Evolutionary conservation across 1,140 invertebrate genomes (phyloP).

Genomic region (Lanistes nyassanus): DNA sequence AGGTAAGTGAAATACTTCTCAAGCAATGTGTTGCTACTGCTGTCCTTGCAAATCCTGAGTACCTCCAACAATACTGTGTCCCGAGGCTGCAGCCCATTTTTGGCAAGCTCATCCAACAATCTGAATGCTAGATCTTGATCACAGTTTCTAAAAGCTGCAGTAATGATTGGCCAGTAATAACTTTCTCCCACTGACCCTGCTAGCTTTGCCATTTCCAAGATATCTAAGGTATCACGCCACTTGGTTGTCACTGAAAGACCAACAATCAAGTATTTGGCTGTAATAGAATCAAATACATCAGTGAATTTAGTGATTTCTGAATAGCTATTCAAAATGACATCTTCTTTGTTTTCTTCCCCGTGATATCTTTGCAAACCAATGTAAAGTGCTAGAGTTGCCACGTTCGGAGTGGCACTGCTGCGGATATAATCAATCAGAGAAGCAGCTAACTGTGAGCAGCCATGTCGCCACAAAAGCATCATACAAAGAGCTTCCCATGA

Average conservation of each 20-base stretch:
- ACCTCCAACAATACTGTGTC: slow-evolving; percentile 5
- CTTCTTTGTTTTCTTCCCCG: slow-evolving; percentile 18
- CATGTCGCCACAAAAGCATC: slow-evolving; percentile 13
- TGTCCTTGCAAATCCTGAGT: not conserved
- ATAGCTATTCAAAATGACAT: slow-evolving; percentile 10
- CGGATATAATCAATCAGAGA: slow-evolving; percentile 21
- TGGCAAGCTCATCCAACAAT: slow-evolving; percentile 13
- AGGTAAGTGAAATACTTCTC: slow-evolving; percentile 14
- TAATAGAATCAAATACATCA: slow-evolving; percentile 26
- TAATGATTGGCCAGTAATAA: slow-evolving; percentile 23
- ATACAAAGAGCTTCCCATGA: slow-evolving; percentile 23
- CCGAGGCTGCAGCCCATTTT: slow-evolving; percentile 7
- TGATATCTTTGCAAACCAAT: slow-evolving; percentile 19
- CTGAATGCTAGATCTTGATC: slow-evolving; percentile 16
- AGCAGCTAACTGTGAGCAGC: slow-evolving; percentile 4
- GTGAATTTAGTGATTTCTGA: slow-evolving; percentile 19
- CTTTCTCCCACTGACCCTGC: not conserved
- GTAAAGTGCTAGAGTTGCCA: slow-evolving; percentile 19
- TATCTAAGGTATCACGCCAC: slow-evolving; percentile 25
- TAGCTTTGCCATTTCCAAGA: slow-evolving; percentile 29
- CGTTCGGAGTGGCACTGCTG: slow-evolving; percentile 3
- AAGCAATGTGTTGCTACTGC: not conserved
- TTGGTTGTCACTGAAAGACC: slow-evolving; percentile 22
- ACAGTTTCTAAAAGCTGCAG: slow-evolving; percentile 21
- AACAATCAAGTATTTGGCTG: slow-evolving; percentile 20